Evolutionary conservation across 2,113 vertebrate genomes (phyloP), one percentile per base, ranked within the genome.

Genomic region (Rutilus rutilus): DNA sequence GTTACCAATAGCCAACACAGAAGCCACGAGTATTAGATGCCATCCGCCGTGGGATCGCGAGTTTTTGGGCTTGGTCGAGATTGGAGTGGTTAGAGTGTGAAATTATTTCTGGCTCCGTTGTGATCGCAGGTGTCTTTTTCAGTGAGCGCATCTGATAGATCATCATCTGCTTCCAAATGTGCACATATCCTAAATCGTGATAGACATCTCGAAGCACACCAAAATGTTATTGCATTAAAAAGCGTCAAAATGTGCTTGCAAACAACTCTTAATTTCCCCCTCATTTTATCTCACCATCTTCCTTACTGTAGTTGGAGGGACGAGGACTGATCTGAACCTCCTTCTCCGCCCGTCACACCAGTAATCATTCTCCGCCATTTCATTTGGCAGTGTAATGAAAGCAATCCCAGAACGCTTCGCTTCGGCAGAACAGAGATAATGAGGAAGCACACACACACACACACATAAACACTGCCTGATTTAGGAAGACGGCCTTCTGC

Each of bases 371-470:
- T 90, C 91, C 78, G 89, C 91, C 89, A 90, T 95, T 93, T 94
- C 91, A 94, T 94, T 95, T 93, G 93, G 89, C 92, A 91, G 88
- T 9, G 90, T 94, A 95, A 95, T 95, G 92, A 94, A 95, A 94
- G 92, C 94, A 94, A 94, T 95, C 92, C 92, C 92, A 90, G 89
- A 14, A 92, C 92, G 89, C 93, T 94, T 93, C 93, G 92, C 87
- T 92, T 92, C 88, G 21, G 90, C 88, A 64, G 88, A 90, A 92
- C 90, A 85, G 90, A 92, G 93, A 94, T 94, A 95, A 95, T 95
- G 93, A 94, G 92, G 78, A 82, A 86, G 86, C 86, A 77, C 84
- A 77, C 59, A 82, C 86, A 77, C 84, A 77, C 59, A 82, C 42
- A 64, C 74, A 57, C 74, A 77, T 59, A 88, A 15, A 50, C 78